Base-by-base conservation (phyloP, 2,888 invertebrate genomes). In the Apomyelois bistriatella region DNA sequence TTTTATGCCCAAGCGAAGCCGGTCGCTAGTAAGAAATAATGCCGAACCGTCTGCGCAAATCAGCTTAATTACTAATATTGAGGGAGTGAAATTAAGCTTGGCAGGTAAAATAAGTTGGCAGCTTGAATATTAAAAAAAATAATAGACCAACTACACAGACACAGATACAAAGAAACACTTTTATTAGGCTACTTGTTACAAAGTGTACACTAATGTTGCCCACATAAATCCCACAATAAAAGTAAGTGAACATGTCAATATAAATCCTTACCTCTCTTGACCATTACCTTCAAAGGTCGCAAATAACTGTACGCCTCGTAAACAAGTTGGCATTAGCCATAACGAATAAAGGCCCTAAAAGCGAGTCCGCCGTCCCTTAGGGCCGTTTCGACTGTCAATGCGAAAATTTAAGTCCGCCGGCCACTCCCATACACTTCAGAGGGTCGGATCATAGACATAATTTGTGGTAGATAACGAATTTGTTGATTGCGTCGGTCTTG, bases 301-400 rank as follows among this genome's bases (percentile, higher is more conserved):
- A 84, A 86, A 85, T 83, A 86, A 86, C 84, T 68, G 81, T 79
- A 76, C 72, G 66, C 73, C 76, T 84, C 89, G 83, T 89, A 89
- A 90, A 88, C 85, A 82, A 87, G 81, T 79, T 80, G 81, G 76
- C 88, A 90, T 88, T 88, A 87, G 82, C 88, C 85, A 86, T 88
- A 86, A 86, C 87, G 89, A 87, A 89, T 89, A 89, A 89, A 89
- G 83, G 89, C 80, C 84, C 86, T 89, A 88, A 89, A 84, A 88
- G 88, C 84, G 82, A 77, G 83, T 79, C 81, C 76, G 58, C 70
- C 70, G 79, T 88, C 89, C 89, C 89, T 82, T 56, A 76, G 81
- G 89, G 89, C 87, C 80, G 82, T 90, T 90, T 87, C 82, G 85
- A 82, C 90, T 89, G 90, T 90, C 90, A 90, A 89, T 90, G 89